A percentile compares a stretch with the other conserved stretches of the same genome.
Conservation (phyloP, 2,113 vertebrate genomes). For the Pygoscelis antarcticus region DNA sequence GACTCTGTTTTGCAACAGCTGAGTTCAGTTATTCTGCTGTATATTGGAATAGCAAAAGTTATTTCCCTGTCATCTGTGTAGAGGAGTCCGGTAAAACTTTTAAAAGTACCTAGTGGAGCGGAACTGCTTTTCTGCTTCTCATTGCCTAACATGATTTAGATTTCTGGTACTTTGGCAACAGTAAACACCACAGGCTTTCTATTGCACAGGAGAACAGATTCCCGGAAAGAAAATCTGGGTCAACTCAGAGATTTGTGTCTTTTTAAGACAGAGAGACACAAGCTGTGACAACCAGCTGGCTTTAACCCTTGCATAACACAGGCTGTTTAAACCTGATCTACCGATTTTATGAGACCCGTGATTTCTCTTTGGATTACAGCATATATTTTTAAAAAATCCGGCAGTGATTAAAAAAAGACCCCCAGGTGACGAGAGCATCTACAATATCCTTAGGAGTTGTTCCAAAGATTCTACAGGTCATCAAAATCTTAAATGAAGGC, state of each 20-base stretch:
- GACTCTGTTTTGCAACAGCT: background rate
- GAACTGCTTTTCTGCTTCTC: background rate
- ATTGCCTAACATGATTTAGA: background rate
- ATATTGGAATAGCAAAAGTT: background rate
- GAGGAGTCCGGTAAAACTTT: background rate
- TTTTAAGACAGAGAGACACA: background rate
- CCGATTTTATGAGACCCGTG: background rate
- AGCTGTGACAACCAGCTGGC: background rate
- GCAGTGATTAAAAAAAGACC: background rate
- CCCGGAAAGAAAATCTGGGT: background rate
- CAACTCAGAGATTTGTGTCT: background rate
- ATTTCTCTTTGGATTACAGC: background rate
- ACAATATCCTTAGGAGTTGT: background rate
- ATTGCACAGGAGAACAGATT: background rate
- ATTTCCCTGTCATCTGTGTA: background rate
- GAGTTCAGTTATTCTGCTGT: background rate
- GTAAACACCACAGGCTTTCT: background rate
- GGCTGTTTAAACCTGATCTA: background rate
- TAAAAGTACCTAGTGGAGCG: background rate
- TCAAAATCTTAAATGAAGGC: constrained; percentile 1
- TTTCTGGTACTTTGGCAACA: background rate
- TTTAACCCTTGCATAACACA: background rate
- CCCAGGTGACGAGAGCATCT: background rate
- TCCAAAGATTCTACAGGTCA: background rate
- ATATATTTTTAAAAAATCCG: background rate